Evolutionary conservation across 2,888 invertebrate genomes (phyloP), one percentile per base, ranked within the genome.

Genomic region (Ashinkailepas kermadecensis): DNA sequence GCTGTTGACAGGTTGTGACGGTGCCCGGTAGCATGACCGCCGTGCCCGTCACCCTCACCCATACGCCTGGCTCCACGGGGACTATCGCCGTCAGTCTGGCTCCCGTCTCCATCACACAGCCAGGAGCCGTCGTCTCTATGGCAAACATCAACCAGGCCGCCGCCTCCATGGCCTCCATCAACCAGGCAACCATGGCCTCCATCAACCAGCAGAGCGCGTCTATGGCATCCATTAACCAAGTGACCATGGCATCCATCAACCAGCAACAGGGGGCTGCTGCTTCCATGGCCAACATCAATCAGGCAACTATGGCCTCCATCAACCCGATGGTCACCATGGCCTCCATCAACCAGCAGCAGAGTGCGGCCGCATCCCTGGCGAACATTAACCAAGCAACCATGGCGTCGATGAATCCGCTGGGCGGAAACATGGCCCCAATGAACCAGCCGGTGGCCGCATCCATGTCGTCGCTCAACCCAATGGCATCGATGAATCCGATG

Each of bases 1-100:
- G 65, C 23, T n/a, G 65, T 67, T 3, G 10, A 23, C 23, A 67
- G 65, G 23, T 78, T 57, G 58, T 78, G 21, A 58, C 78, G 6
- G 78, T 78, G 78, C 78, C 78, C 11, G 57, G 78, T n/a, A 78
- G 58, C 58, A 78, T 78, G 57, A 58, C 54, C 57, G 78, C 78
- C 78, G 58, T 57, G 78, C 78, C 78, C 11, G 79, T 79, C 23
- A 58, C 79, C 23, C 23, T 74, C 54, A 56, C 74, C 2, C 74
- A 74, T 21, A 74, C 74, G 18, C 74, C 74, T 10, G 74, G 74
- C 74, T 54, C 74, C 7, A n/a, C 78, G 58, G 23, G 18, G 0
- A n/a, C 78, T 23, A 58, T 78, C 23, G 56, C 58, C 6, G 58
- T 79, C 25, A 58, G 79, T 25, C 58, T 79, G 79, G 58, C 79